phyloP scores from a whole-genome alignment of 2,797 vertebrate species.

The Chrysocyon brachyurus region DNA sequence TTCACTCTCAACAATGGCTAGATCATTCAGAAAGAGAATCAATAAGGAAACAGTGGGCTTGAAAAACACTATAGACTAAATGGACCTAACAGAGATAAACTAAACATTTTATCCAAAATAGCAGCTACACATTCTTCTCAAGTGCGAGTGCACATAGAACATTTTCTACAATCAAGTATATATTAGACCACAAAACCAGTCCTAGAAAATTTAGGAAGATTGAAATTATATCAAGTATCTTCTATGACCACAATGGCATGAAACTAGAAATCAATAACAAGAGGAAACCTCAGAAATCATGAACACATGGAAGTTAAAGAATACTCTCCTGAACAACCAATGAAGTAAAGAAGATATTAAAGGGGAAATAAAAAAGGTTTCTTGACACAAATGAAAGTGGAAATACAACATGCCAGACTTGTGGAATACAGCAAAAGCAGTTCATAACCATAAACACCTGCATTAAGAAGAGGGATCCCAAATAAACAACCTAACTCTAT shows the following conservation, averaged over 20 bases:
- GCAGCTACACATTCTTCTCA: background rate
- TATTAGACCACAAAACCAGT: background rate
- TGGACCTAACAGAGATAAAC: background rate
- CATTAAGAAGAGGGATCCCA: background rate
- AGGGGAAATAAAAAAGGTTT: background rate
- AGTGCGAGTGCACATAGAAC: background rate
- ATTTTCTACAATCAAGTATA: background rate
- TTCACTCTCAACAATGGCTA: background rate
- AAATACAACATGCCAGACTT: background rate
- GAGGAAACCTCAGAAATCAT: background rate
- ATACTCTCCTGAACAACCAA: background rate
- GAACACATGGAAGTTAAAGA: background rate
- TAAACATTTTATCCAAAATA: background rate
- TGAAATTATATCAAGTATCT: background rate
- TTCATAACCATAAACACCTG: background rate
- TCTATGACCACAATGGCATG: background rate
- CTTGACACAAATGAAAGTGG: background rate
- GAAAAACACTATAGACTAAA: background rate
- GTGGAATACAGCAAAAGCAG: background rate
- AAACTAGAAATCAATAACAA: background rate
- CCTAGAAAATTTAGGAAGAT: background rate
- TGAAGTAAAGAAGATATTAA: background rate
- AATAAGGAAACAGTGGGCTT: background rate
- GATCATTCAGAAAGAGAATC: background rate
- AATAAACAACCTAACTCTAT: background rate